Base-by-base conservation (phyloP, 2,888 invertebrate genomes). In the Parasteatoda lunata region DNA sequence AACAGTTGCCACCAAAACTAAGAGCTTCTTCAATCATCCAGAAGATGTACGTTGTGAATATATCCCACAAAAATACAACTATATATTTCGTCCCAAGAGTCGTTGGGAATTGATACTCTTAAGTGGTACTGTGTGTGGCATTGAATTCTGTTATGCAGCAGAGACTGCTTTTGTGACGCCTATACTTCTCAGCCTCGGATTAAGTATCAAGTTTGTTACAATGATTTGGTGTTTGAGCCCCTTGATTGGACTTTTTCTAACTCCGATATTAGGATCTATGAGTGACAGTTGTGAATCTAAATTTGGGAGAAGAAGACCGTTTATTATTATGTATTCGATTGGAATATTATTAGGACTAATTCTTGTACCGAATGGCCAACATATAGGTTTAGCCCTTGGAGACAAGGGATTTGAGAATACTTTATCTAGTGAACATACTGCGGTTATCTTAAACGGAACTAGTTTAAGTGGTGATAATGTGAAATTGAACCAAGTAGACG, bases 131-230 rank as follows among this genome's bases (percentile, higher is more conserved):
- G 98, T 98, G 0, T 98, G 97, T 96, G 98, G 98, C 2, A 98
- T 98, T 84, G 98, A 98, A 92, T 97, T 98, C 92, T 97, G 98
- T 0, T 98, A 98, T 91, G 97, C 98, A 0, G 98, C 98, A 0
- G 98, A 98, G 93, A 98, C 98, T 0, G 98, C 98, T 0, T 98
- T 98, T 92, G 98, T 98, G 0, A 98, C 97, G 0, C 98, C 98
- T 2, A 97, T 97, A 0, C 93, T 98, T 13, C 94, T 98, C 4
- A 96, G 97, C 93, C 96, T 98, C 89, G 92, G 98, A 5, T 96
- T 98, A 1, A 95, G 96, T 84, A 97, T 98, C 91, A 95, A 96
- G 89, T 96, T 96, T 91, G 98, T 98, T 97, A 98, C 98, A 0
- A 93, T 98, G 81, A 97, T 98, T 49, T 98, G 98, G 98, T 97